Evolutionary conservation across 1,140 invertebrate genomes (phyloP).

Genomic region (Leptinotarsa lineolata): DNA sequence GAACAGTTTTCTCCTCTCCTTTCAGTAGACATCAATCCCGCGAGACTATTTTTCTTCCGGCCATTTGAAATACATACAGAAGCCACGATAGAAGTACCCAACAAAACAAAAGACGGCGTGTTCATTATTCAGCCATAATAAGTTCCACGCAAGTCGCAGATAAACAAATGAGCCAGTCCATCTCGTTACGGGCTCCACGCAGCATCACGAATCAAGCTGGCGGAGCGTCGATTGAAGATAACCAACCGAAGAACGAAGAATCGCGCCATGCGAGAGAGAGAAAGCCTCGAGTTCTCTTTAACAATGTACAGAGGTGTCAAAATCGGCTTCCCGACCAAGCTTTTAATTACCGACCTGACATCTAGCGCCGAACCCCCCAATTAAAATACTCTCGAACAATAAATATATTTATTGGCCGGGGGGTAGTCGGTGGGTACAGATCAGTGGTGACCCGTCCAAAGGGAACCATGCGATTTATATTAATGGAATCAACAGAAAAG

Average conservation of each 20-base stretch:
- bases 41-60: not conserved
- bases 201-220: slow-evolving; percentile 51
- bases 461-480: too few relatives aligned
- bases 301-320: slow-evolving; percentile 55
- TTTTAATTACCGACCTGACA: slow-evolving; percentile 56
- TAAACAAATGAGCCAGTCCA: slow-evolving; percentile 54
- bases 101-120: slow-evolving; percentile 42
- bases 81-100: slow-evolving; percentile 37
- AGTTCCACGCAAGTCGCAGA: slow-evolving; percentile 49
- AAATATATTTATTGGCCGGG: slow-evolving; percentile 41
- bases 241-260: slow-evolving; percentile 40
- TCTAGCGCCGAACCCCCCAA: slow-evolving; percentile 54
- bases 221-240: slow-evolving; percentile 47
- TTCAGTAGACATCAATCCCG: not conserved
- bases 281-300: slow-evolving; percentile 43
- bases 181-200: slow-evolving; percentile 48
- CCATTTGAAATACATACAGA: slow-evolving; percentile 33
- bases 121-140: slow-evolving; percentile 52
- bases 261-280: slow-evolving; percentile 36
- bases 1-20: too few relatives aligned
- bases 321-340: slow-evolving; percentile 51
- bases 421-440: slow-evolving; percentile 10
- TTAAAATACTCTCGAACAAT: slow-evolving; percentile 54
- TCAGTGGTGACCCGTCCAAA: not conserved
- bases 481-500: too few relatives aligned